These are phyloP conservation scores for Ptychodera flava DNA, from an alignment of 35 echinoderm and acorn worm species.

Conservation along the genomic window DNA sequence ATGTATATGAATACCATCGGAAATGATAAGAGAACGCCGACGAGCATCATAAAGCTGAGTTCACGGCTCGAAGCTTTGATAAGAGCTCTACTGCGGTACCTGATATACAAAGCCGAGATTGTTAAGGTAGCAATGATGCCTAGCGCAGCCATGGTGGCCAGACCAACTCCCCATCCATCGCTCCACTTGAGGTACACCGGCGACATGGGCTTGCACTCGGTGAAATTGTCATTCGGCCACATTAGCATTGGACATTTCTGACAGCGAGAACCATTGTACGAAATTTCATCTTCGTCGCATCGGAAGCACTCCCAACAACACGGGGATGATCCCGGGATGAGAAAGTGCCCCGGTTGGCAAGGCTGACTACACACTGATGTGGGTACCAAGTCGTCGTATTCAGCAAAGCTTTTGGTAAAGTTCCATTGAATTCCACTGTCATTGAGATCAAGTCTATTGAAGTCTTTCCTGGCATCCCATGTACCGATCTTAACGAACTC, in stretches of 20 bases:
- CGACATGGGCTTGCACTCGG: conserved; percentile 10
- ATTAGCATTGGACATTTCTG: background rate
- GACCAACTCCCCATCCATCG: conserved; percentile 2
- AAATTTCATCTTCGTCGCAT: conserved; percentile 20
- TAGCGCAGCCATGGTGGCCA: background rate
- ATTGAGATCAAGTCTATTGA: conserved; percentile 3
- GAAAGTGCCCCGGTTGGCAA: conserved; percentile 25
- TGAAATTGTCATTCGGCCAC: conserved; percentile 15
- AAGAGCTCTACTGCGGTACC: background rate
- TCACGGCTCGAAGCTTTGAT: conserved; percentile 90
- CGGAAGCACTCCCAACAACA: conserved; percentile 31
- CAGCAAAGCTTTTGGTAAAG: background rate
- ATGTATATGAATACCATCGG: conserved; percentile 29
- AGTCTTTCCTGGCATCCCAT: conserved; percentile 24
- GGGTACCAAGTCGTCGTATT: background rate
- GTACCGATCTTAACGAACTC: background rate
- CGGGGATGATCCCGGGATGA: conserved; percentile 6
- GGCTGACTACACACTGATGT: conserved; percentile 42
- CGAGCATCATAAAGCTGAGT: conserved; percentile 61
- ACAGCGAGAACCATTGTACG: background rate
- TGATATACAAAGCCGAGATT: background rate
- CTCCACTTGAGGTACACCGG: conserved; percentile 1
- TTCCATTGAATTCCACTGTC: background rate
- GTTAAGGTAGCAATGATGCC: background rate
- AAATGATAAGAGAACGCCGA: conserved; percentile 62